A percentile compares a stretch with the other conserved stretches of the same genome.
These are phyloP conservation scores for Caenorhabditis sp. DNA, from an alignment of 2,888 invertebrate species.

Conservation along the genomic window DNA sequence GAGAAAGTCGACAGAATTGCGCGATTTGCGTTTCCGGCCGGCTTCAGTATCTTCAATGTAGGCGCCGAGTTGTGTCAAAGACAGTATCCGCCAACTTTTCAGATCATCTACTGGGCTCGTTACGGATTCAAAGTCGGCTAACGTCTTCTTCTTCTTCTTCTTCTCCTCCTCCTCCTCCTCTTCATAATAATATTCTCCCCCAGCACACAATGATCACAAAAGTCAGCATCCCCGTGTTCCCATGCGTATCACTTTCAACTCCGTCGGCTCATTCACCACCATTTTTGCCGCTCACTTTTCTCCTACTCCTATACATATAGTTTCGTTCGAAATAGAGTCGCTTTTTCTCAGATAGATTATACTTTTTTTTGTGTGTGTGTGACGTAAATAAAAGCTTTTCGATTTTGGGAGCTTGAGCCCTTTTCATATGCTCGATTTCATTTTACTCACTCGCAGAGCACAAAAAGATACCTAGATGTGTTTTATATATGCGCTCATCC, in stretches of 20 bases:
- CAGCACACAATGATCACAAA: no score
- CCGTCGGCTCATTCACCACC: constrained; percentile 47
- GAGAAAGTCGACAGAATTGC: constrained; percentile 58
- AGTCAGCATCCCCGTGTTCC: no score
- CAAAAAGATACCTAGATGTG: no score
- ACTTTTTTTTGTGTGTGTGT: constrained; percentile 38
- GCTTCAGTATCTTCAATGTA: constrained; percentile 66
- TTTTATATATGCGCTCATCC: constrained; percentile 31
- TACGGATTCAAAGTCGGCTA: constrained; percentile 58
- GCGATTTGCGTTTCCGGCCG: constrained; percentile 62
- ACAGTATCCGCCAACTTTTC: constrained; percentile 17
- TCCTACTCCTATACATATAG: constrained; percentile 36
- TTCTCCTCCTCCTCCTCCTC: no score
- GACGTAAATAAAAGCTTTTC: constrained; percentile 50
- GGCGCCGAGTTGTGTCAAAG: no score
- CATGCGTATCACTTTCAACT: constrained; percentile 44
- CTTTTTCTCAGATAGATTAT: constrained; percentile 44
- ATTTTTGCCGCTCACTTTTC: constrained; percentile 47
- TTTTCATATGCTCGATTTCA: no score
- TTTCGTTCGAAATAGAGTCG: constrained; percentile 15
- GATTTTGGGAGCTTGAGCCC: no score
- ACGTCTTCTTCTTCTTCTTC: no score
- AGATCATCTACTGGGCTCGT: constrained; percentile 66
- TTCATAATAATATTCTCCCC: no score
- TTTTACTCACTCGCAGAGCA: no score